phyloP scores from a whole-genome alignment of 2,113 vertebrate species.

The Tangachromis dhanisi region DNA sequence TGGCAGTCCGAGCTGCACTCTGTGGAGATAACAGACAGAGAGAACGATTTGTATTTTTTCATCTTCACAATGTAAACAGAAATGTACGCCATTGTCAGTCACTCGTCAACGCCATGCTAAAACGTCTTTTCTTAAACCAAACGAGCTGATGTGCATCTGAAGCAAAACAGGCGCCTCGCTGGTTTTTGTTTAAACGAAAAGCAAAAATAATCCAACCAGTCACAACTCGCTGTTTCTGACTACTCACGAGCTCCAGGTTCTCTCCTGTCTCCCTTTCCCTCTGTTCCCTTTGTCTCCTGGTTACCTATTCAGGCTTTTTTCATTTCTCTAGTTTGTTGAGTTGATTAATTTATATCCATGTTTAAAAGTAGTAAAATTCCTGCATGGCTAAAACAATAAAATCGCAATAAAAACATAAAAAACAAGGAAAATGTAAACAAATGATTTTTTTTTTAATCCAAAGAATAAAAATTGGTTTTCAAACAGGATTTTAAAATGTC shows the following conservation, averaged over 20 bases:
- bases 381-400: not conserved
- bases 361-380: not conserved
- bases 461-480: not conserved
- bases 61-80: not conserved
- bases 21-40: slow-evolving; percentile 20
- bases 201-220: not conserved
- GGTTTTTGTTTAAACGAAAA: not conserved
- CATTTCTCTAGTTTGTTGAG: not conserved
- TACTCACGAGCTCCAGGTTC: not conserved
- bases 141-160: not conserved
- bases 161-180: not conserved
- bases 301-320: not conserved
- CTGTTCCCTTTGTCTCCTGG: not conserved
- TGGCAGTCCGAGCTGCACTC: slow-evolving; percentile 83
- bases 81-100: accelerated
- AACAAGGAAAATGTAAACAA: not conserved
- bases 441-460: not conserved
- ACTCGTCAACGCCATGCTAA: not conserved
- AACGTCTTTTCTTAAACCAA: not conserved
- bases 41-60: not conserved
- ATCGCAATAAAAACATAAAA: accelerated
- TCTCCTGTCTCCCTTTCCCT: not conserved
- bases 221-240: not conserved
- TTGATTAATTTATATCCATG: not conserved
- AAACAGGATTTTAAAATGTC: not conserved